Percentiles rank a stretch among this genome's conserved stretches.
These are phyloP conservation scores for Epizoanthus fatuus DNA, from an alignment of 92 coral and sea anemone genomes.

Conservation along the genomic window DNA sequence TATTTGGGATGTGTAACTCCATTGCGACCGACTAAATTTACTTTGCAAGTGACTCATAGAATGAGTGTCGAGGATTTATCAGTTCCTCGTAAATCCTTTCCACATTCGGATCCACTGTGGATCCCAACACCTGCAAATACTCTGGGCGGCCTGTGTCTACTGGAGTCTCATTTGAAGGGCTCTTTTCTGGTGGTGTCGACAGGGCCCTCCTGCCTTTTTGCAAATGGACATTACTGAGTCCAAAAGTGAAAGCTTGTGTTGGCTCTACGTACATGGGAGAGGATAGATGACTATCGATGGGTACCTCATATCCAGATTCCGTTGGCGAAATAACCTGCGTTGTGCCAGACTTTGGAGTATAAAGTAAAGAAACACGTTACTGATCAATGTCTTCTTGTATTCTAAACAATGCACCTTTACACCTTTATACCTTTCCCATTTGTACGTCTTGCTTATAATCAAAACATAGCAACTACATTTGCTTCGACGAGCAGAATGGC, in stretches of 20 bases:
- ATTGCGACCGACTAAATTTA: not conserved
- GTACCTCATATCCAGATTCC: not conserved
- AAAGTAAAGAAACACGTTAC: not conserved
- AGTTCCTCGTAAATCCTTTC: not conserved
- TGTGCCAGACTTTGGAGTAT: not conserved
- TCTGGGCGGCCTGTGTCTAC: not conserved
- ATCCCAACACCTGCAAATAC: not conserved
- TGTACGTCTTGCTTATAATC: too few species aligned
- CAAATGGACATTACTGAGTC: not conserved
- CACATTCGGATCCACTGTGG: not conserved
- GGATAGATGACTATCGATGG: not conserved
- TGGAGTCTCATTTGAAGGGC: not conserved
- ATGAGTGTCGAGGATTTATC: not conserved
- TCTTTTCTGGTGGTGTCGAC: not conserved
- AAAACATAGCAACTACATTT: too few species aligned
- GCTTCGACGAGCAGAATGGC: too few species aligned
- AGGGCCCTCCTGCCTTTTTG: not conserved
- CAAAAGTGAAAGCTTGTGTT: not conserved
- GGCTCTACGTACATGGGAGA: constrained; percentile 1
- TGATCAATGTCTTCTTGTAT: too few species aligned
- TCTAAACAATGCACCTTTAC: too few species aligned
- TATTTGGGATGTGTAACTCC: too few species aligned
- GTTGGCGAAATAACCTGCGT: not conserved
- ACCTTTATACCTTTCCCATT: too few species aligned
- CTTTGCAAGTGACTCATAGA: not conserved